Base-by-base conservation (phyloP, 2,888 invertebrate species). In the Eristalinus aeneus region DNA sequence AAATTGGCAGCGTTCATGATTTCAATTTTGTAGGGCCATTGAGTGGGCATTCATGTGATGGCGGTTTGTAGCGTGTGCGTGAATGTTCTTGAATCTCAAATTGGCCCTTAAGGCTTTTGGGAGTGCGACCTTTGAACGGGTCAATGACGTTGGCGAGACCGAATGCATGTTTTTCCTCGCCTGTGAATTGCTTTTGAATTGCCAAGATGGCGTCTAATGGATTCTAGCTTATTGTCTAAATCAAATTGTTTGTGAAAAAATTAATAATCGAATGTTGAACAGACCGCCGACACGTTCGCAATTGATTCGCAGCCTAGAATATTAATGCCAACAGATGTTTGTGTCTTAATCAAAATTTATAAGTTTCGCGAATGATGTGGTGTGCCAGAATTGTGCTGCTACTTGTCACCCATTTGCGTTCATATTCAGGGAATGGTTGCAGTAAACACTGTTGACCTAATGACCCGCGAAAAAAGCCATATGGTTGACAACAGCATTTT, bases 241-340 rank as follows among this genome's bases (percentile, higher is more conserved):
- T 75, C 27, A 75, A 75, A 67, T 67, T 75, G 75, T 75, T 75
- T 75, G 23, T 61, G 67, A 32, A 20, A 20, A 60, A 67, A 75
- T 65, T 16, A 46, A 46, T 56, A 12, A 27, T 27, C 56, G 56
- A 56, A 56, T 12, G 54, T 39, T 22, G 54, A 54, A 23, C 54
- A 22, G 20, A 20, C 20, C 5, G 11, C 10, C 11, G 23, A 27
- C 27, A 5, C 27, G 27, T 27, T 27, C 27, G 23, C 12, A 56
- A 56, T 56, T 56, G 12, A 23, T 56, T 23, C 22, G 46, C 46
- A 46, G 16, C 16, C 16, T 16, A 46, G 46, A 16, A 46, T 5
- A 16, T 46, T 46, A 46, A 16, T 46, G 46, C 46, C n/a, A 46
- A 46, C 46, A 46, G n/a, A 46, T 46, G 46, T 16, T 46, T 16